Percentiles rank a stretch among this genome's conserved stretches.
Evolutionary conservation across 2,888 invertebrate genomes (phyloP).

Genomic region (Tanypteryx hageni): DNA sequence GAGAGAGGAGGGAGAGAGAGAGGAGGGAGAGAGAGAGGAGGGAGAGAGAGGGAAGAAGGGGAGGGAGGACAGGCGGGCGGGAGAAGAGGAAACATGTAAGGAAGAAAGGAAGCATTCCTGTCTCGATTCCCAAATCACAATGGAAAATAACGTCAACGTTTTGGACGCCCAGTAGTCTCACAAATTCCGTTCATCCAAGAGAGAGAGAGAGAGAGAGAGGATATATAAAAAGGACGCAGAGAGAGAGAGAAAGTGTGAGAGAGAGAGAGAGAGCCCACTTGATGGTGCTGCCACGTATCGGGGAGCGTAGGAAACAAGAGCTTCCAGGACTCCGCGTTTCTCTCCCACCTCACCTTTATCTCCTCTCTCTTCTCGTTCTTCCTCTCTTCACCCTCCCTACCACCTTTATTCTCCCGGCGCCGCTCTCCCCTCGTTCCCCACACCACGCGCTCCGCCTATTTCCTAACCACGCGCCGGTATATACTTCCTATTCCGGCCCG

Average conservation of each 20-base stretch:
- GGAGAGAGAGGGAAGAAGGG: neutral
- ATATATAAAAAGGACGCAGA: neutral
- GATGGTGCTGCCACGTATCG: constrained; percentile 19
- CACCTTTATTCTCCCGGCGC: neutral
- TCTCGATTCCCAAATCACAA: neutral
- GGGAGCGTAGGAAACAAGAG: neutral
- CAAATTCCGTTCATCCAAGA: neutral
- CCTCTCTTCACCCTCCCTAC: neutral
- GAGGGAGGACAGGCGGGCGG: neutral
- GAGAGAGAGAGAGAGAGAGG: neutral
- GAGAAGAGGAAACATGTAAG: constrained; percentile 3
- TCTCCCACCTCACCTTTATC: neutral
- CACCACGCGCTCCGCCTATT: constrained; percentile 9
- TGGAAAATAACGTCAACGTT: constrained; percentile 5
- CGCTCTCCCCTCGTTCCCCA: neutral
- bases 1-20: neutral
- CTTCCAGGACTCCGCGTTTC: neutral
- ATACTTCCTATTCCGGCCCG: neutral
- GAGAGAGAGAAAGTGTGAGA: neutral
- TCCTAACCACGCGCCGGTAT: constrained; percentile 40
- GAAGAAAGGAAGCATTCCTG: neutral
- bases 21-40: neutral
- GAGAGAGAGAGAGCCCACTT: constrained; percentile 1
- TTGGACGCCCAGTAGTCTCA: neutral
- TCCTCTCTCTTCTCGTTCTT: too few relatives aligned